Evolutionary conservation across 2,797 vertebrate genomes (phyloP), one percentile per base, ranked within the genome.

Genomic region (Orestias chungarensis): DNA sequence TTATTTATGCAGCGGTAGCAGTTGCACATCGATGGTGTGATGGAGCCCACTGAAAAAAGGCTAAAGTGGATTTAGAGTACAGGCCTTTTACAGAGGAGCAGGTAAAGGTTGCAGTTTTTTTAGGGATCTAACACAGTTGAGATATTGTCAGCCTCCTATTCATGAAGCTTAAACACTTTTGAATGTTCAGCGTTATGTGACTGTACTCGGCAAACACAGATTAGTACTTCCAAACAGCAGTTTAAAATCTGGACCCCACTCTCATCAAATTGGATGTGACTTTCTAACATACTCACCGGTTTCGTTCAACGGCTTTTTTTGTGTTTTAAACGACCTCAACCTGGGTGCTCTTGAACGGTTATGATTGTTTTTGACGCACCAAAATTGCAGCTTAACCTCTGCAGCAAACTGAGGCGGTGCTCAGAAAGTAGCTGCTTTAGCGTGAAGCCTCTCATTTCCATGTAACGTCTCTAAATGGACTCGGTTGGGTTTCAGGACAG

Each of bases 1-100:
- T 83, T 92, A 89, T 93, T 93, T 92, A 91, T 92, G 86, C 86
- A 78, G 76, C 84, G 81, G 78, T 91, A 86, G 84, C 90, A 89
- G 91, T 90, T 85, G 83, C 79, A 86, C 83, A 76, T 86, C 68
- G 86, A 91, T 92, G 89, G 88, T 85, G 91, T 90, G 87, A 93
- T 90, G 86, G 49, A 92, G 86, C 82, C 85, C 69, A 66, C 64
- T 78, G 79, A 91, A 85, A 84, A 73, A 81, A 87, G 83, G 84
- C 85, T 87, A 55, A 84, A 86, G 88, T 91, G 87, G 86, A 92
- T 92, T 91, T 91, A 54, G 70, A 76, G 74, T 44, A 27, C 44
- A 46, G 65, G 29, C 47, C 61, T 66, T 72, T 55, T 82, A 73
- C 74, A 73, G 62, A 74, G 40, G 38, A 64, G 70, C 61, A 86